These are phyloP conservation scores for Labroides dimidiatus DNA, from an alignment of 2,797 vertebrate species.

Conservation along the genomic window DNA sequence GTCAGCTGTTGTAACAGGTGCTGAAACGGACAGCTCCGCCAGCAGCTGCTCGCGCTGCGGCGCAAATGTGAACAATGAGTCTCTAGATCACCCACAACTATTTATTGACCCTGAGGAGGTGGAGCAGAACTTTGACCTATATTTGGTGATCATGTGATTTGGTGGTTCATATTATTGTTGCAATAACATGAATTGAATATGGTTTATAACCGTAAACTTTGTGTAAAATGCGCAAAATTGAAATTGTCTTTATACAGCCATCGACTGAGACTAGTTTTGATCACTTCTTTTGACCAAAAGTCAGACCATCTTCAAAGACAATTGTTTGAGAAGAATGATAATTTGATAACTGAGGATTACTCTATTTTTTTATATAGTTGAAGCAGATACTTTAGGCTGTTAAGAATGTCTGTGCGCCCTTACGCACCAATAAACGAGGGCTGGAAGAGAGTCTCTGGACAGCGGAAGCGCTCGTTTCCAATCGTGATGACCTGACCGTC, in stretches of 20 bases:
- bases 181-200: no score
- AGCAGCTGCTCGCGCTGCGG: slow-evolving; percentile 49
- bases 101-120: slow-evolving; percentile 18
- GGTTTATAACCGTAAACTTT: neutral
- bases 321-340: no score
- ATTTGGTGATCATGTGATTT: slow-evolving; percentile 1
- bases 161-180: no score
- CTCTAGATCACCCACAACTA: slow-evolving; percentile 10
- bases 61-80: slow-evolving; percentile 29
- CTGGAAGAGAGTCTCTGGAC: slow-evolving; percentile 88
- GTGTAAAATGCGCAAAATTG: no score
- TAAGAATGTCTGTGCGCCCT: neutral
- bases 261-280: neutral
- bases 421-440: slow-evolving; percentile 86
- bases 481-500: slow-evolving; percentile 89
- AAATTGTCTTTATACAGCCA: neutral
- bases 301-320: no score
- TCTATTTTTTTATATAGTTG: no score
- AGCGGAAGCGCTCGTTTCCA: slow-evolving; percentile 88
- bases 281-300: no score
- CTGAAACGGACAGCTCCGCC: slow-evolving; percentile 68
- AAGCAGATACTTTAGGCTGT: no score
- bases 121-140: slow-evolving; percentile 21
- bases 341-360: no score
- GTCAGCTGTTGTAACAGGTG: slow-evolving; percentile 69